Percentiles rank a stretch among this genome's conserved stretches.
phyloP scores from a whole-genome alignment of 1,140 invertebrate genomes.

The Philaenus spumarius region DNA sequence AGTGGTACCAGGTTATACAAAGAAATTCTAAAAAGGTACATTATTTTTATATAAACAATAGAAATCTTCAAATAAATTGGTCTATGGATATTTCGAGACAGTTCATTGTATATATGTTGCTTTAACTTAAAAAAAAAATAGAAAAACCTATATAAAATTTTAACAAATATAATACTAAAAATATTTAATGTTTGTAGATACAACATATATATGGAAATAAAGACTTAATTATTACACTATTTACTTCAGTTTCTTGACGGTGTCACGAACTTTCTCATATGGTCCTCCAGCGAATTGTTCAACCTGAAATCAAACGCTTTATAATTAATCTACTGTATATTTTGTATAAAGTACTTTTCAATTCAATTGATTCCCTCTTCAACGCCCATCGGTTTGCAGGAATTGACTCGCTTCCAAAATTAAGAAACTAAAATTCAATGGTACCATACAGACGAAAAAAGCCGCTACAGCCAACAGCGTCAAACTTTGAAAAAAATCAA shows the following conservation, averaged over 20 bases:
- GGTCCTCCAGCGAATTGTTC: constrained; percentile 10
- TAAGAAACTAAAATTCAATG: neutral
- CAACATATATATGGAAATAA: too few species aligned
- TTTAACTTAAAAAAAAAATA: too few species aligned
- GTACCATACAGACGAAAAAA: neutral
- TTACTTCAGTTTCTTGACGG: neutral
- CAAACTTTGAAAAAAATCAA: neutral
- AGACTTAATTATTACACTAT: neutral
- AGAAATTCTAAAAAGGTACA: too few species aligned
- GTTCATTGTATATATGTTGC: too few species aligned
- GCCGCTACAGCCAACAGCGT: neutral
- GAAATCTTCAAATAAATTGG: too few species aligned
- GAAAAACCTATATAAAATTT: too few species aligned
- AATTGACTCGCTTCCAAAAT: neutral
- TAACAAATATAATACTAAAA: too few species aligned
- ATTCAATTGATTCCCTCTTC: neutral
- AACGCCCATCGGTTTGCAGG: neutral
- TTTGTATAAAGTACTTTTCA: neutral
- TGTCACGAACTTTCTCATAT: neutral
- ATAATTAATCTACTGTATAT: constrained; percentile 2
- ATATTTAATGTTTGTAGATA: too few species aligned
- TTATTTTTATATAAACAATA: too few species aligned
- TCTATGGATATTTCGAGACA: too few species aligned
- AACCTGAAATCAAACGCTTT: neutral
- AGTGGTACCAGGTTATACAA: too few species aligned